phyloP scores from a whole-genome alignment of 2,888 invertebrate genomes.

The Uropetala carovei region DNA sequence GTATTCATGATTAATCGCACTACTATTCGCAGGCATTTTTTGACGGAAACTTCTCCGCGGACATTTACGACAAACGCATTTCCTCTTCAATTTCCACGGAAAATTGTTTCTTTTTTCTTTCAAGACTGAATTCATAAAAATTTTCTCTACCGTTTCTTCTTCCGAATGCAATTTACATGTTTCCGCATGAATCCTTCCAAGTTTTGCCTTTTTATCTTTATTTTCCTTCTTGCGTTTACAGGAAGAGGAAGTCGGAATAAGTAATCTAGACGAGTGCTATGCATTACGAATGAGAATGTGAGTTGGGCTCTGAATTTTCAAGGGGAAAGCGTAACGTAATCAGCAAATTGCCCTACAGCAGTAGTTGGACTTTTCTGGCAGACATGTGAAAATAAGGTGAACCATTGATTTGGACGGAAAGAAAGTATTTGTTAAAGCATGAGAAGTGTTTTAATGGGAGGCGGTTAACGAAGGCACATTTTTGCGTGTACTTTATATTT shows the following conservation, averaged over 20 bases:
- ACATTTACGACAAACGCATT: too few species aligned
- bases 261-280: not conserved
- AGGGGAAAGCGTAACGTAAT: conserved; percentile 2
- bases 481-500: too few species aligned
- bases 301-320: not conserved
- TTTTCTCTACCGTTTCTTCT: not conserved
- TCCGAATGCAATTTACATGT: not conserved
- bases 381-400: not conserved
- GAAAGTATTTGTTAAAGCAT: not conserved
- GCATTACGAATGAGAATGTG: not conserved
- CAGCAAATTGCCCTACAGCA: not conserved
- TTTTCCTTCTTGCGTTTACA: not conserved
- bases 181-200: conserved; percentile 11
- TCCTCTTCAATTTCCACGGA: too few species aligned
- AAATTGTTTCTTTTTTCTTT: too few species aligned
- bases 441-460: not conserved
- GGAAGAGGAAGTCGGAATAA: not conserved
- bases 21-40: too few species aligned
- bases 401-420: not conserved
- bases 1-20: too few species aligned
- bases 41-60: too few species aligned
- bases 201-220: not conserved
- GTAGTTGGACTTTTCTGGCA: not conserved
- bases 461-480: not conserved
- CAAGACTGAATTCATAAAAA: too few species aligned